These are phyloP conservation scores for Charadrius vociferus DNA, from an alignment of 2,113 vertebrate genomes.

Conservation along the genomic window DNA sequence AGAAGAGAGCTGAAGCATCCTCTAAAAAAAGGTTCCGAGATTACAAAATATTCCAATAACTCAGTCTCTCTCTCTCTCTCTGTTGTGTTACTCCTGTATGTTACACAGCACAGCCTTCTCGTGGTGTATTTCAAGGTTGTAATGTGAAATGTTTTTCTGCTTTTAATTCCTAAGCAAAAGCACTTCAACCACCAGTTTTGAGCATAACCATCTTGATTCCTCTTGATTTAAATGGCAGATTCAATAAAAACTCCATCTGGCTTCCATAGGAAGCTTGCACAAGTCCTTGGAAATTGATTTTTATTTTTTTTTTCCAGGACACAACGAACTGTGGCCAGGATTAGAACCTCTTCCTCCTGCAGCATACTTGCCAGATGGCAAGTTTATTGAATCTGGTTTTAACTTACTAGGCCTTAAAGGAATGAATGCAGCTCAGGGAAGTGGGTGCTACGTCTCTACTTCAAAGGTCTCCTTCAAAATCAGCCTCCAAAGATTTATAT, in stretches of 20 bases:
- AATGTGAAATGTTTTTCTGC: neutral
- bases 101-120: neutral
- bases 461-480: constrained; percentile 40
- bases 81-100: neutral
- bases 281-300: constrained; percentile 10
- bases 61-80: neutral
- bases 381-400: constrained; percentile 49
- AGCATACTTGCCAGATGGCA: constrained; percentile 46
- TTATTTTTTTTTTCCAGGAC: neutral
- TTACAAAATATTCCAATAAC: neutral
- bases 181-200: neutral
- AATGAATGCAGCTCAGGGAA: neutral
- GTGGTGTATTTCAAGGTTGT: neutral
- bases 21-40: neutral
- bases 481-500: neutral
- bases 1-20: neutral
- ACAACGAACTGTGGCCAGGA: constrained; percentile 4
- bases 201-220: neutral
- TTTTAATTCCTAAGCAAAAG: constrained; percentile 21
- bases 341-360: constrained; percentile 51
- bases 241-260: constrained; percentile 60
- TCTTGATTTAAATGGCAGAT: constrained; percentile 40
- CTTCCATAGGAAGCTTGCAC: constrained; percentile 44
- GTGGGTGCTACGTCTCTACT: neutral
- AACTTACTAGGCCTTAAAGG: constrained; percentile 28